A percentile compares a stretch with the other conserved stretches of the same genome.
Evolutionary conservation across 1,140 invertebrate species (phyloP).

Genomic region (Drosophila arizonae): DNA sequence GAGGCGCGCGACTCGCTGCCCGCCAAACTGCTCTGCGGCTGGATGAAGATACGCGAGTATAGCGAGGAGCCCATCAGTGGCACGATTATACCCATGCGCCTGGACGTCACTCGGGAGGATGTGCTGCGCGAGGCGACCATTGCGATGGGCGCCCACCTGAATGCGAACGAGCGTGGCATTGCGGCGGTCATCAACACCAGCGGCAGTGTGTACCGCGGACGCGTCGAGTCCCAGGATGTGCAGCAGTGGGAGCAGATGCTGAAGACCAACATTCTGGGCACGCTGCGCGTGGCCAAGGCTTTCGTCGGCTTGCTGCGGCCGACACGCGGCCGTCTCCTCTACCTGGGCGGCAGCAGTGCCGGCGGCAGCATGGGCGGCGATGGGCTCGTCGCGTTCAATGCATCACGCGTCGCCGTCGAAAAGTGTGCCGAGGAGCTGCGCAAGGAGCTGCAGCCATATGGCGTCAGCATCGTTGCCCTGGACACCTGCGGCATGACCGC

Average conservation of each 20-base stretch:
- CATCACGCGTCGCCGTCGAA: slow-evolving; percentile 88
- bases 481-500: slow-evolving; percentile 88
- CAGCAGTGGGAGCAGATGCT: slow-evolving; percentile 90
- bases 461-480: slow-evolving; percentile 89
- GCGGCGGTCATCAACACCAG: slow-evolving; percentile 92
- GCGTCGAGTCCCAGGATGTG: slow-evolving; percentile 88
- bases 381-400: slow-evolving; percentile 87
- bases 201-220: slow-evolving; percentile 87
- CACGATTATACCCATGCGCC: slow-evolving; percentile 86
- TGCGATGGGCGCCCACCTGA: slow-evolving; percentile 89
- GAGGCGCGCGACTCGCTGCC: slow-evolving; percentile 84
- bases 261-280: slow-evolving; percentile 89
- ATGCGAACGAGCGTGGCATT: slow-evolving; percentile 91
- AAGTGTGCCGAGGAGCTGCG: slow-evolving; percentile 88
- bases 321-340: slow-evolving; percentile 85
- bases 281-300: slow-evolving; percentile 88
- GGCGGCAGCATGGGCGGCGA: slow-evolving; percentile 80
- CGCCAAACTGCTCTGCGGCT: slow-evolving; percentile 85
- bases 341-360: slow-evolving; percentile 83
- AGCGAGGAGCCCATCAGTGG: slow-evolving; percentile 82
- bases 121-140: slow-evolving; percentile 90
- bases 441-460: slow-evolving; percentile 86
- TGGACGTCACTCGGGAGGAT: slow-evolving; percentile 92
- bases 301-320: slow-evolving; percentile 88
- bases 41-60: slow-evolving; percentile 86